Percentiles rank a stretch among this genome's conserved stretches.
phyloP scores from a whole-genome alignment of 2,113 vertebrate genomes.

The Pitta sordida region DNA sequence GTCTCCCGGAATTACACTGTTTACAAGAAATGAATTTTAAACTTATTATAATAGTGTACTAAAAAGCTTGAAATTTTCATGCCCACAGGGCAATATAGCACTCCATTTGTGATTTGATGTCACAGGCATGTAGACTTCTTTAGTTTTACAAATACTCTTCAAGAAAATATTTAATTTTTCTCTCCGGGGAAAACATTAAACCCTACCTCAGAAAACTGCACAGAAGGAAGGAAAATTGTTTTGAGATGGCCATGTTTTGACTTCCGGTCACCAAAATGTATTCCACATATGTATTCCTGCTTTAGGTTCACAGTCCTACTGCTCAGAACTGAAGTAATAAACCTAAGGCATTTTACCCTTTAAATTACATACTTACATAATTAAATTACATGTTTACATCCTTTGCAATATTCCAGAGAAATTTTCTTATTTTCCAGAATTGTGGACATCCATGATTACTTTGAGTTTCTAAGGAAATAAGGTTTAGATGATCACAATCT shows the following conservation, averaged over 20 bases:
- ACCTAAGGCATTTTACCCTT: background rate
- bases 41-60: slow-evolving; percentile 43
- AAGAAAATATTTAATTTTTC: slow-evolving; percentile 36
- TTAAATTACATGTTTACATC: no score
- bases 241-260: background rate
- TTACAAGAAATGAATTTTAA: slow-evolving; percentile 42
- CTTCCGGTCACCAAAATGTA: background rate
- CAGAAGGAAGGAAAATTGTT: background rate
- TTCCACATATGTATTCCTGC: background rate
- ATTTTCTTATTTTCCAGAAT: background rate
- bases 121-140: slow-evolving; percentile 5
- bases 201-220: background rate
- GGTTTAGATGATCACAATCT: background rate
- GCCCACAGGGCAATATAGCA: slow-evolving; percentile 46
- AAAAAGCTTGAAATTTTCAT: slow-evolving; percentile 43
- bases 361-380: background rate
- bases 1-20: slow-evolving; percentile 21
- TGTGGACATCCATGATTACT: background rate
- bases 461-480: background rate
- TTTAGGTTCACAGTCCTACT: background rate
- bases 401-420: background rate
- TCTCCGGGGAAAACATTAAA: background rate
- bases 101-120: slow-evolving; percentile 47
- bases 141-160: slow-evolving; percentile 17
- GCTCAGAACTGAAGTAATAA: background rate